Conservation (phyloP, 2,113 vertebrate genomes). For the Syngnathus scovelli region DNA sequence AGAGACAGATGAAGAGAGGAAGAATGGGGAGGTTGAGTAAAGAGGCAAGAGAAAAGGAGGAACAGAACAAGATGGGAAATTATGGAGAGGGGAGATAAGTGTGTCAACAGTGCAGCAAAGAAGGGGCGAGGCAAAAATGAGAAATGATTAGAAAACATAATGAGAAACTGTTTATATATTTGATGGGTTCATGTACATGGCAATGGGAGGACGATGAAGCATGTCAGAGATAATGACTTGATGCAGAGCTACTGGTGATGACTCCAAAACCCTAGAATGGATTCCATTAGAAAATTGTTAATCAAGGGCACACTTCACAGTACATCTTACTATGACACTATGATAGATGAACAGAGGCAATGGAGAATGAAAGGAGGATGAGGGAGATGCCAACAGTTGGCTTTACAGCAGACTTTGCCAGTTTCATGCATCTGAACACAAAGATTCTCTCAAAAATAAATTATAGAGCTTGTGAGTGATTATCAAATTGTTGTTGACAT, state of each 20-base stretch:
- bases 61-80: conserved; percentile 18
- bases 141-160: conserved; percentile 44
- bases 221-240: conserved; percentile 8
- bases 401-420: conserved; percentile 2
- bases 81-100: conserved; percentile 35
- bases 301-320: background rate
- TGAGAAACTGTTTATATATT: conserved; percentile 27
- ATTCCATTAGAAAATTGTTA: conserved; percentile 12
- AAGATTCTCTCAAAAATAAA: background rate
- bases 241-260: conserved; percentile 16
- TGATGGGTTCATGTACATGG: conserved; percentile 31
- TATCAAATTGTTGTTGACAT: background rate
- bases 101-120: conserved; percentile 57
- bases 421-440: background rate
- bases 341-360: conserved; percentile 1
- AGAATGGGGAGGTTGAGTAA: conserved; percentile 7
- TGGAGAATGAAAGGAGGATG: conserved; percentile 3
- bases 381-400: background rate
- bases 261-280: conserved; percentile 24
- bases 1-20: background rate
- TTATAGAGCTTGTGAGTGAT: background rate
- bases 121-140: conserved; percentile 55
- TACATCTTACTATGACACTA: conserved; percentile 9
- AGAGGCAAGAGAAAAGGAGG: conserved; percentile 13
- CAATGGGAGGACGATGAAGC: conserved; percentile 23